Percentiles rank a stretch among this genome's conserved stretches.
Conservation (phyloP, 1,140 invertebrate species). For the Drosophila sp. region DNA sequence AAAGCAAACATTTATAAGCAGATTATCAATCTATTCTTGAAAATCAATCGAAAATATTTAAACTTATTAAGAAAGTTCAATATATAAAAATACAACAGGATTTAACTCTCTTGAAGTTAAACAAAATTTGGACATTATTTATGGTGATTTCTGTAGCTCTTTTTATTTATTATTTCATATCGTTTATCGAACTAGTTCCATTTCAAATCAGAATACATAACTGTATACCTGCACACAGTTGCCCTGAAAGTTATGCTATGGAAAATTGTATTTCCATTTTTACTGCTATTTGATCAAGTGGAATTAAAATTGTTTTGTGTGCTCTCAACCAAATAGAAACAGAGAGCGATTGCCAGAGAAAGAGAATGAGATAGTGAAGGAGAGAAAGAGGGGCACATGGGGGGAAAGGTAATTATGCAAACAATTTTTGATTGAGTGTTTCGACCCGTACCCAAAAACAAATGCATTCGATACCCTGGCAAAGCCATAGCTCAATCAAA, state of each 20-base stretch:
- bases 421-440: slow-evolving; percentile 23
- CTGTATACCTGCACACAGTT: not conserved
- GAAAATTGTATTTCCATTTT: not conserved
- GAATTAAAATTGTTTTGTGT: slow-evolving; percentile 8
- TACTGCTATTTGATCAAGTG: not conserved
- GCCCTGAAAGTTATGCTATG: not conserved
- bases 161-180: too few relatives aligned
- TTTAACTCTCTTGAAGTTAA: too few relatives aligned
- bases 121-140: too few relatives aligned
- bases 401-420: slow-evolving; percentile 12
- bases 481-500: slow-evolving; percentile 15
- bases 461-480: not conserved
- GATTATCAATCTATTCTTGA: too few relatives aligned
- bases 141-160: too few relatives aligned
- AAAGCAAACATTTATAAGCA: too few relatives aligned
- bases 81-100: too few relatives aligned
- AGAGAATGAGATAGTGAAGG: not conserved
- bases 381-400: too few relatives aligned
- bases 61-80: too few relatives aligned
- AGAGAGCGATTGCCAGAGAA: not conserved
- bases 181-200: not conserved
- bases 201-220: not conserved
- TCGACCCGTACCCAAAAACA: slow-evolving; percentile 2
- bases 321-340: slow-evolving; percentile 1
- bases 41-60: too few relatives aligned